A percentile compares a stretch with the other conserved stretches of the same genome.
Conservation (phyloP, 1,140 invertebrate genomes). For the Procambarus clarkii region DNA sequence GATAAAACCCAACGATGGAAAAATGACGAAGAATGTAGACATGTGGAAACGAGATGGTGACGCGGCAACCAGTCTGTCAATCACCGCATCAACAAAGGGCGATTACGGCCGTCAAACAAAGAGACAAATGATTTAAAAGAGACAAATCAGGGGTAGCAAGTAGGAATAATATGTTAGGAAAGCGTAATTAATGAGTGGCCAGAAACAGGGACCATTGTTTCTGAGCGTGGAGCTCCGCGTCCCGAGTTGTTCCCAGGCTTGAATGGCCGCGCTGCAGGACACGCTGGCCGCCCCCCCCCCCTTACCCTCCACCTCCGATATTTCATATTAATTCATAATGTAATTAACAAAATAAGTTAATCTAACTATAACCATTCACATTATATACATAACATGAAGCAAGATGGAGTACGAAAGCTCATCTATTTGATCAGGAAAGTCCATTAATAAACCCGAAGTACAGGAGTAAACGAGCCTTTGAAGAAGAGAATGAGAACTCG, state of each 20-base stretch:
- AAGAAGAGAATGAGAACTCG: background rate
- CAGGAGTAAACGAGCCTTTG: too few species aligned
- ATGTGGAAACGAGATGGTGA: background rate
- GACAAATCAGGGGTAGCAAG: slow-evolving; percentile 68
- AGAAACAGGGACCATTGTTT: slow-evolving; percentile 64
- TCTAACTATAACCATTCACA: too few species aligned
- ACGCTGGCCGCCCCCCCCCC: background rate
- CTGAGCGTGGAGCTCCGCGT: slow-evolving; percentile 49
- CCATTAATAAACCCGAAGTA: too few species aligned
- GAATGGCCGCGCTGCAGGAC: background rate
- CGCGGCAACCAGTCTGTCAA: slow-evolving; percentile 56
- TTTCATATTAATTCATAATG: too few species aligned
- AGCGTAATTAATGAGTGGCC: slow-evolving; percentile 68
- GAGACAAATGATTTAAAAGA: slow-evolving; percentile 69
- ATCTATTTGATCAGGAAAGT: too few species aligned
- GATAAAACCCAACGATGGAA: background rate
- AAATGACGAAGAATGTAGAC: background rate
- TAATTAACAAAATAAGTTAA: too few species aligned
- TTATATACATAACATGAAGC: too few species aligned
- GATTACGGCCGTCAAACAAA: slow-evolving; percentile 66
- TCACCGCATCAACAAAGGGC: slow-evolving; percentile 54
- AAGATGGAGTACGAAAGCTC: too few species aligned
- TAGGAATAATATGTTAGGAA: slow-evolving; percentile 68
- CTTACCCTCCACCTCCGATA: too few species aligned
- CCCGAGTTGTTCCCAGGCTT: slow-evolving; percentile 49